Percentiles rank a stretch among this genome's conserved stretches.
Conservation (phyloP, 2,888 invertebrate genomes). For the Julus scanicus region DNA sequence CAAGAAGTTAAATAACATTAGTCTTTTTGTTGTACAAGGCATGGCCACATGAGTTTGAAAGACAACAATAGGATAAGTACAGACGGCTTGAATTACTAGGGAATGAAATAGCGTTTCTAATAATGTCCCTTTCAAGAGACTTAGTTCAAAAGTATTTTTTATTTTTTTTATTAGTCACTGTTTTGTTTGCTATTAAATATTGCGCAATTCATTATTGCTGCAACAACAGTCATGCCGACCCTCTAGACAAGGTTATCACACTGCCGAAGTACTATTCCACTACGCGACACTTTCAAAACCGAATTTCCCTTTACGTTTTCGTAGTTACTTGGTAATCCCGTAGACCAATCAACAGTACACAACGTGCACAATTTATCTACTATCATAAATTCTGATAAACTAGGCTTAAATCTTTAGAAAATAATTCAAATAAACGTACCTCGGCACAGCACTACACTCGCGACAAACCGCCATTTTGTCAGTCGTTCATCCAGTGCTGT, state of each 20-base stretch:
- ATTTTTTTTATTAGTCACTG: neutral
- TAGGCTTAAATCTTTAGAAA: neutral
- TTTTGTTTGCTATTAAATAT: neutral
- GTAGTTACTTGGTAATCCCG: neutral
- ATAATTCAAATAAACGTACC: slow-evolving; percentile 72
- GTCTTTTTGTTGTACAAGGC: slow-evolving; percentile 20
- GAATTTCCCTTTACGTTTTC: neutral
- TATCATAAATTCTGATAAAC: neutral
- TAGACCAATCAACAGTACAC: neutral
- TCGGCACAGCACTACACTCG: slow-evolving; percentile 97
- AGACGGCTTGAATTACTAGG: neutral
- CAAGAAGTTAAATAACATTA: neutral
- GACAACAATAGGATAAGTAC: neutral
- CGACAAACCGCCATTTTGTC: slow-evolving; percentile 88
- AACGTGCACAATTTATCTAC: neutral
- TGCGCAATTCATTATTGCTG: slow-evolving; percentile 41
- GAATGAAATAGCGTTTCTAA: neutral
- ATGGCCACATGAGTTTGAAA: neutral
- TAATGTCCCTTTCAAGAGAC: neutral
- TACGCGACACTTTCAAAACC: neutral
- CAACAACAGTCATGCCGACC: slow-evolving; percentile 21
- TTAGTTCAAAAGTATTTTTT: neutral
- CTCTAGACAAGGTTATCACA: slow-evolving; percentile 28
- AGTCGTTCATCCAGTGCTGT: slow-evolving; percentile 7
- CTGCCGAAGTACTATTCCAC: neutral